These are phyloP conservation scores for Hippolais icterina DNA, from an alignment of 2,113 vertebrate species.

Conservation along the genomic window DNA sequence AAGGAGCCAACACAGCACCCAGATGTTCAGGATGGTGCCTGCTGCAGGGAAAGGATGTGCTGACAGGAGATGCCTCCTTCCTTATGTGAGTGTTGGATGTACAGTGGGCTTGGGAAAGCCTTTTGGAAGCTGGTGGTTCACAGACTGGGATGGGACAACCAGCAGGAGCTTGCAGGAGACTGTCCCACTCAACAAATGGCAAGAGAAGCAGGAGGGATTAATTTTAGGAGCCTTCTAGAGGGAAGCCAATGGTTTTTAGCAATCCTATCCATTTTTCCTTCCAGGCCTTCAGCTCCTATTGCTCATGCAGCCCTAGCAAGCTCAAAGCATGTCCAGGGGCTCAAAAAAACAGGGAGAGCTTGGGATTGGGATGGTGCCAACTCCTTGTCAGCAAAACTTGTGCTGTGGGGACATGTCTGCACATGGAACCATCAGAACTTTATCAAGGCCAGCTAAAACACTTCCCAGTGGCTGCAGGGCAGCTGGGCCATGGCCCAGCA, in stretches of 20 bases:
- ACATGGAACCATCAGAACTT: neutral
- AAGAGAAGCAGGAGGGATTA: neutral
- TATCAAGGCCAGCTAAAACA: neutral
- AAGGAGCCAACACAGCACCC: neutral
- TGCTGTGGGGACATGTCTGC: rapidly evolving
- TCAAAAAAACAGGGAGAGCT: neutral
- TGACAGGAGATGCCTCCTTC: neutral
- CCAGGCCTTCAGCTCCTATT: neutral
- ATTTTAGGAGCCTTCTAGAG: neutral
- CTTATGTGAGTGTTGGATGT: rapidly evolving
- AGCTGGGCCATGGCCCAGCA: neutral
- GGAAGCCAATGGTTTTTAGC: neutral
- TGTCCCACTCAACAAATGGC: rapidly evolving
- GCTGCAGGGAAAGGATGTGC: rapidly evolving
- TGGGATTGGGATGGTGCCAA: rapidly evolving
- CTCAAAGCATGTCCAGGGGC: neutral
- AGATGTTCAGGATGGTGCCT: neutral
- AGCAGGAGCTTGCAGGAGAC: neutral
- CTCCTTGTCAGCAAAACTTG: neutral
- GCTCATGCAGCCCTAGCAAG: neutral
- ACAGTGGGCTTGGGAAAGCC: neutral
- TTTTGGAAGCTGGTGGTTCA: neutral
- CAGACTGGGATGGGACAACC: neutral
- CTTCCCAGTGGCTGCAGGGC: neutral
- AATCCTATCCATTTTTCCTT: neutral